Evolutionary conservation across 2,888 invertebrate genomes (phyloP), one percentile per base, ranked within the genome.

Genomic region (Actias luna): DNA sequence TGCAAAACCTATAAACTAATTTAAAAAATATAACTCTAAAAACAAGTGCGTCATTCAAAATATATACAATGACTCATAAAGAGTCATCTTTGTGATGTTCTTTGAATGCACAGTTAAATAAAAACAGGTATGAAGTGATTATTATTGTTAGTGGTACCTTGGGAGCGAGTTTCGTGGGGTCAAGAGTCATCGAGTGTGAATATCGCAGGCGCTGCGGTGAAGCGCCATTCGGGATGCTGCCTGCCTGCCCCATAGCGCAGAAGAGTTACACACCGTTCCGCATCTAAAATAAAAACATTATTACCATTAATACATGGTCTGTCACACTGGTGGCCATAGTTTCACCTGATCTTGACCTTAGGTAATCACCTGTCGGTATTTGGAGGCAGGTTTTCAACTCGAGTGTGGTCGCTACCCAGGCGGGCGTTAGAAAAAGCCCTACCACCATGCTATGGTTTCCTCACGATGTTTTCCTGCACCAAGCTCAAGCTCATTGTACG

Each of bases 181-280:
- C 90, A 69, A 91, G 90, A 64, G 91, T 89, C 73, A 92, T 82
- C 52, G 91, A 88, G 82, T 82, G 80, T 64, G 85, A 82, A 66
- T 89, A 89, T 64, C 86, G 86, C 63, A 83, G 85, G 70, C 68
- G 69, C 70, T 67, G 78, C 83, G 83, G 86, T 80, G 87, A 88
- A 78, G 83, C 87, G 71, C 68, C 69, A 69, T 67, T 78, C 83
- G 83, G 85, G 79, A 88, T 87, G 83, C 92, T 92, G 83, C 89
- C 89, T 73, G 89, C 88, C 84, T 92, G 91, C 73, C 92, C 92
- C 92, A 92, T 92, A 75, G 81, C 77, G 69, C 66, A 68, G 31
- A 39, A 29, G 50, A 12, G 46, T 33, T 50, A 63, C 25, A 39
- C 58, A 27, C 25, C 57, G 27, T 14, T 58, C 60, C 57, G 29